phyloP scores from a whole-genome alignment of 2,797 vertebrate species.

The Phrynocephalus vlangalii region DNA sequence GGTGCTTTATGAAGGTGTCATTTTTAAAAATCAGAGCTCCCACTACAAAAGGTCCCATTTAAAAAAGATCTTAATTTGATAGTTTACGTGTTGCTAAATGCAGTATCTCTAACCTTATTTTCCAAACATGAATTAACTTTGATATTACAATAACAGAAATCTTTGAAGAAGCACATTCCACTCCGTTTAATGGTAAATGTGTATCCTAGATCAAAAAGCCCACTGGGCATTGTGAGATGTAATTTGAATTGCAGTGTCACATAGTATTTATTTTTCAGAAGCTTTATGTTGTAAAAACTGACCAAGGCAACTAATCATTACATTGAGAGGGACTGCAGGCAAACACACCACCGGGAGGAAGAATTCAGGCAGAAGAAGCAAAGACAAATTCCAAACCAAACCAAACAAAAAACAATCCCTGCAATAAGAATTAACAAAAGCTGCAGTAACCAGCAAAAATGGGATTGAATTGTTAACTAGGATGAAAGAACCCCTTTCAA shows the following conservation, averaged over 20 bases:
- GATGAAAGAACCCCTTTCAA: background rate
- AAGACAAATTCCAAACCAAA: background rate
- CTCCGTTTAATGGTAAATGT: background rate
- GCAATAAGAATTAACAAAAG: background rate
- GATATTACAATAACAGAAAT: background rate
- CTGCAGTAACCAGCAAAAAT: background rate
- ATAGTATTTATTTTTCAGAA: background rate
- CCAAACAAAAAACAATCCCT: background rate
- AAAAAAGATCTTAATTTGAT: background rate
- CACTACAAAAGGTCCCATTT: background rate
- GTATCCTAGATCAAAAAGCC: background rate
- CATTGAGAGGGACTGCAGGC: background rate
- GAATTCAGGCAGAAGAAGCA: background rate
- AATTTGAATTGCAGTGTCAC: background rate
- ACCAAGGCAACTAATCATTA: background rate
- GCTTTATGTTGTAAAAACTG: background rate
- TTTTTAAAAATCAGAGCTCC: background rate
- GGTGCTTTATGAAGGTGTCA: background rate
- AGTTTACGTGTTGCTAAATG: background rate
- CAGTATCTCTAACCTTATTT: background rate
- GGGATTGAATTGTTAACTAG: background rate
- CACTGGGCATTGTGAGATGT: background rate
- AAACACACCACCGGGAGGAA: background rate
- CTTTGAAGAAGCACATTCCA: background rate
- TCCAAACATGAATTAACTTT: background rate